Evolutionary conservation across 2,113 vertebrate species (phyloP).

Genomic region (Nannobrachium achirus): DNA sequence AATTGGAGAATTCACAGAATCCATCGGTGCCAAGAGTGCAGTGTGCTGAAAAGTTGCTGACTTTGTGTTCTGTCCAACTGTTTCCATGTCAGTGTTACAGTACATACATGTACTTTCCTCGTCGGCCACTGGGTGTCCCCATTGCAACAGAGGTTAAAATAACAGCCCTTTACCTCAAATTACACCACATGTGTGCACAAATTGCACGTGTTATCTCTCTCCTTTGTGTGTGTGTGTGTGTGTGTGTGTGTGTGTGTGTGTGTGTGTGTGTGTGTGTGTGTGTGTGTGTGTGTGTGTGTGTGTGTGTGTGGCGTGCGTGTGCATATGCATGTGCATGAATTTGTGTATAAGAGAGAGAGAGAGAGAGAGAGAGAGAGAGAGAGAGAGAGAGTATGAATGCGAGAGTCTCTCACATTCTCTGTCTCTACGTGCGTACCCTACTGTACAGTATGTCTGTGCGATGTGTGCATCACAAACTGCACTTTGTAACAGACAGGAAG

Average conservation of each 20-base stretch:
- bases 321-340: constrained; percentile 30
- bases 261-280: constrained; percentile 12
- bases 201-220: constrained; percentile 1
- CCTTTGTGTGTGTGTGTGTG: constrained; percentile 8
- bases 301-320: constrained; percentile 15
- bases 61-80: neutral
- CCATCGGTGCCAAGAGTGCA: neutral
- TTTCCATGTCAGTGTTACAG: neutral
- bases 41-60: neutral
- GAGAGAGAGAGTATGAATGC: too few relatives aligned
- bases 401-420: too few relatives aligned
- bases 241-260: constrained; percentile 5
- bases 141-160: constrained; percentile 55
- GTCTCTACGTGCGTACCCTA: neutral
- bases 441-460: neutral
- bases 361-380: too few relatives aligned
- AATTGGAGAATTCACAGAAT: neutral
- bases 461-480: constrained; percentile 30
- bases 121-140: constrained; percentile 64
- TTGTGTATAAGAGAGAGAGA: constrained; percentile 13
- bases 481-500: constrained; percentile 61
- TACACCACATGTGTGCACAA: neutral
- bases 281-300: neutral
- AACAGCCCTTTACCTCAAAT: neutral
- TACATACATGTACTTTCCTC: neutral